Percentiles rank a stretch among this genome's conserved stretches.
These are phyloP conservation scores for Dipodomys merriami DNA, from an alignment of 2,113 vertebrate species.

Conservation along the genomic window DNA sequence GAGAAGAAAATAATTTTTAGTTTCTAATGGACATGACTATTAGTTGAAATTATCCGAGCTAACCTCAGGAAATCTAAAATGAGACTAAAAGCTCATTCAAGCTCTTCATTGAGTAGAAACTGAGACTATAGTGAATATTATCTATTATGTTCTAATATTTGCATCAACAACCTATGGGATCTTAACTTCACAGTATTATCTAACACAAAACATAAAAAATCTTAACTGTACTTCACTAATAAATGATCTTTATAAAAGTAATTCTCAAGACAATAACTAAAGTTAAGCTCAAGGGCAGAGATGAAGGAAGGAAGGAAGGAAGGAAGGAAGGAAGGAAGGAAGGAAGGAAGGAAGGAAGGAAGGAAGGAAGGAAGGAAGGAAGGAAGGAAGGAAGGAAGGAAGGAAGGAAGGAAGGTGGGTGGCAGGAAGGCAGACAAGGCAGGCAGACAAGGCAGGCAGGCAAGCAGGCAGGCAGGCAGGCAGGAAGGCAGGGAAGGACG, in stretches of 20 bases:
- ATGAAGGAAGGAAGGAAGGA: not conserved
- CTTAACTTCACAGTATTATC: conserved; percentile 46
- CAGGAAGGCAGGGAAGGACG: too few relatives aligned
- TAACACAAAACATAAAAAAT: conserved; percentile 41
- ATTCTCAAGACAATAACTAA: conserved; percentile 53
- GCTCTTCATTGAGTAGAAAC: not conserved
- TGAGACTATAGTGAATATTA: not conserved
- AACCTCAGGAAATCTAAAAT: not conserved
- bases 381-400: not conserved
- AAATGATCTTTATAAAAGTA: conserved; percentile 49
- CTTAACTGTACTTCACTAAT: conserved; percentile 52
- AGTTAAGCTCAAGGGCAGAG: conserved; percentile 30
- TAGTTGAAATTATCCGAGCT: conserved; percentile 6
- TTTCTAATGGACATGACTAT: conserved; percentile 28
- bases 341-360: too few relatives aligned
- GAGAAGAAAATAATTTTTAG: conserved; percentile 56
- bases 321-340: too few relatives aligned
- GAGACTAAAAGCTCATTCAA: conserved; percentile 38
- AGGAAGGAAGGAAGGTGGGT: too few relatives aligned
- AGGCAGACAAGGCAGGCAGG: too few relatives aligned
- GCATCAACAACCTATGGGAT: not conserved
- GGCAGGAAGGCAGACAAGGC: too few relatives aligned
- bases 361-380: too few relatives aligned
- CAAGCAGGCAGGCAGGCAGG: conserved; percentile 16
- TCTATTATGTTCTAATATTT: conserved; percentile 30